phyloP scores from a whole-genome alignment of 2,797 vertebrate species.

The Ficedula albicollis region DNA sequence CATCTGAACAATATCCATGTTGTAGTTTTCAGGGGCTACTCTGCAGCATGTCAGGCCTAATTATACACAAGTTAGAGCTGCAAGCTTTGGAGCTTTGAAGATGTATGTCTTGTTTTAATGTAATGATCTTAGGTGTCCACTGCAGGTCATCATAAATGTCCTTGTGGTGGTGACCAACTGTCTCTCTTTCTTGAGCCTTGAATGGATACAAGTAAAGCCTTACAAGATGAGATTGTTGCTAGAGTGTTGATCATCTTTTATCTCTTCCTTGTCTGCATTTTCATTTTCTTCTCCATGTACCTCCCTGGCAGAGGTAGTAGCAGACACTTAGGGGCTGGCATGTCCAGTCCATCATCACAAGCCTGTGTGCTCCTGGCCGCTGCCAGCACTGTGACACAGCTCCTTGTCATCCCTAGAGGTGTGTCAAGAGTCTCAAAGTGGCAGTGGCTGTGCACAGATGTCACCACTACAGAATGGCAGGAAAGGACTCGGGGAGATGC shows the following conservation, averaged over 20 bases:
- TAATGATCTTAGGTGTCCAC: not conserved
- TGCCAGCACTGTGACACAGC: not conserved
- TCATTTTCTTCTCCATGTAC: not conserved
- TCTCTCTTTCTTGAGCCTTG: not conserved
- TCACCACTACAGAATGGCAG: not conserved
- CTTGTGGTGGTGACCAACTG: not conserved
- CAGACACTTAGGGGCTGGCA: not conserved
- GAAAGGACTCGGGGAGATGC: not conserved
- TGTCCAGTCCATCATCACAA: fast-evolving
- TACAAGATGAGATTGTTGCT: not conserved
- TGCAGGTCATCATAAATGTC: not conserved
- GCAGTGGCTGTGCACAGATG: not conserved
- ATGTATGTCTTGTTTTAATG: not conserved
- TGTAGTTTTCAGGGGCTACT: not conserved
- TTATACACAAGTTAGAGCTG: not conserved
- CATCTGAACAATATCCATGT: not conserved
- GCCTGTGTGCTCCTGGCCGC: not conserved
- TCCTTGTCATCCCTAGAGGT: not conserved
- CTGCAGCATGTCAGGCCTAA: not conserved
- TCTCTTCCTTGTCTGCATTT: not conserved
- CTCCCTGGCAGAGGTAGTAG: not conserved
- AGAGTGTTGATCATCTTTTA: not conserved
- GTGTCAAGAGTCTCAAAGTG: not conserved
- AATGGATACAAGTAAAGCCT: not conserved
- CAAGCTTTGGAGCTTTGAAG: not conserved